Evolutionary conservation across 2,888 invertebrate species (phyloP).

Genomic region (Protophormia terraenovae): DNA sequence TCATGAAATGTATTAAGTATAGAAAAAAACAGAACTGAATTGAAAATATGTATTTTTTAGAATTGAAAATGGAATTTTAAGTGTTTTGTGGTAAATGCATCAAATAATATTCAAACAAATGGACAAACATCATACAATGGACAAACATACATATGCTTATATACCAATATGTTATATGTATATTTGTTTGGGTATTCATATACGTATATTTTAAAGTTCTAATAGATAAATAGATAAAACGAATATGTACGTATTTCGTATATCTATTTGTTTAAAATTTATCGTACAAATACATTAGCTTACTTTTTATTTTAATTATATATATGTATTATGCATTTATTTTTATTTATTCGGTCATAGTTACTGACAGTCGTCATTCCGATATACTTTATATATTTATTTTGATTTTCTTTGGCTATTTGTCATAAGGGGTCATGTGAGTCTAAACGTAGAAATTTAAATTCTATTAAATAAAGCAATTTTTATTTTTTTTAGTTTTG

Average conservation of each 20-base stretch:
- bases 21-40: constrained; percentile 21
- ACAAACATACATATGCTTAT: neutral
- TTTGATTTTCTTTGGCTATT: constrained; percentile 1
- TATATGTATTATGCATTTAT: too few relatives aligned
- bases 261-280: constrained; percentile 25
- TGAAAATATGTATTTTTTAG: constrained; percentile 43
- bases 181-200: neutral
- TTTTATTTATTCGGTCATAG: constrained; percentile 32
- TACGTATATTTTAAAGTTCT: too few relatives aligned
- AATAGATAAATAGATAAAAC: neutral
- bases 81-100: constrained; percentile 63
- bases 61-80: constrained; percentile 68
- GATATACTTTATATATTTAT: neutral
- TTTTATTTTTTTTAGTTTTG: neutral
- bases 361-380: neutral
- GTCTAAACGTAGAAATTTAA: constrained; percentile 12
- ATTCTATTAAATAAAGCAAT: constrained; percentile 17
- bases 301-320: constrained; percentile 74
- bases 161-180: too few relatives aligned
- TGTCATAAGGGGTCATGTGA: constrained; percentile 23
- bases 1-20: neutral
- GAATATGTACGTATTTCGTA: neutral
- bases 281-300: constrained; percentile 74
- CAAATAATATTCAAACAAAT: constrained; percentile 2
- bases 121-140: neutral